Conservation (phyloP, 1,140 invertebrate species). For the Tetraneura akinire region DNA sequence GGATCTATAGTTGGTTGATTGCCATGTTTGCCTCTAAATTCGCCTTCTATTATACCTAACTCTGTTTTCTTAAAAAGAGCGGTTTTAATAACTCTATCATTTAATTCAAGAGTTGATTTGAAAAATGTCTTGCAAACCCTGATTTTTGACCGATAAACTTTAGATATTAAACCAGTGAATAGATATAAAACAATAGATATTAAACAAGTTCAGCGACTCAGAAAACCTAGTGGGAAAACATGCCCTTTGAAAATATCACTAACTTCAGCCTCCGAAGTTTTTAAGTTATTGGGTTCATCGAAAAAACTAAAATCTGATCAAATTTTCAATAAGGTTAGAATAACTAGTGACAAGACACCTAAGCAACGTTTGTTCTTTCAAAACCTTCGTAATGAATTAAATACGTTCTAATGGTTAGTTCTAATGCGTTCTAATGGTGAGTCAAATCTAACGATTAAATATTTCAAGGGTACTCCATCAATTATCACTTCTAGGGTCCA, state of each 20-base stretch:
- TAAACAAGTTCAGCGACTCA: neutral
- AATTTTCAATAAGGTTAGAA: neutral
- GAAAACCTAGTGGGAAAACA: neutral
- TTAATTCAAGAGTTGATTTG: conserved; percentile 20
- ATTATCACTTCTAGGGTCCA: no score
- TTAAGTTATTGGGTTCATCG: neutral
- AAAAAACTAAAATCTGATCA: neutral
- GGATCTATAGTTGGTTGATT: conserved; percentile 19
- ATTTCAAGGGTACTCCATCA: no score
- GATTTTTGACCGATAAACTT: neutral
- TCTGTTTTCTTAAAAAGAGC: conserved; percentile 24
- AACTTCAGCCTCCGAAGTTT: neutral
- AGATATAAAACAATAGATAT: no score
- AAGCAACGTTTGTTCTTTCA: neutral
- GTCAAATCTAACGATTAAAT: no score
- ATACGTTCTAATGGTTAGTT: no score
- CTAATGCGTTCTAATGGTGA: no score
- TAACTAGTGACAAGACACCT: neutral
- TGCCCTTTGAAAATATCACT: neutral
- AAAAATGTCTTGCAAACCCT: conserved; percentile 9
- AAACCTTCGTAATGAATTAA: neutral
- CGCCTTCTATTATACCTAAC: conserved; percentile 9
- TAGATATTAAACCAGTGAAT: neutral
- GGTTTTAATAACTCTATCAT: conserved; percentile 21
- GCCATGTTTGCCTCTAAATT: conserved; percentile 30